Evolutionary conservation across 2,113 vertebrate genomes (phyloP).

Genomic region (Nyctibius bracteatus): DNA sequence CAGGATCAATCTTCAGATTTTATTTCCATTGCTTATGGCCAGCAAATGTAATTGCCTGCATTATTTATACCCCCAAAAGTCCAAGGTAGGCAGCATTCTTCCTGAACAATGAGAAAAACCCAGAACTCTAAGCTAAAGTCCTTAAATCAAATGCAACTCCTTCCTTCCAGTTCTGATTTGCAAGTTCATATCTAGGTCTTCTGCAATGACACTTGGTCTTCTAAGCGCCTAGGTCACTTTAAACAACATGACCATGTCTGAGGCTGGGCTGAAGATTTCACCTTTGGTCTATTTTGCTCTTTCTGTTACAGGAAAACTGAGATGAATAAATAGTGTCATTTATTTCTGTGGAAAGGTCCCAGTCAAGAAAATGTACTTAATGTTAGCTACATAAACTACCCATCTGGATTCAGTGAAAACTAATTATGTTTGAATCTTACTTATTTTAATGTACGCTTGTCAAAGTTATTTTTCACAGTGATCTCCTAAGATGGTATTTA

Average conservation of each 20-base stretch:
- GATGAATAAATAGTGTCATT: neutral
- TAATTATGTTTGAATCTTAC: neutral
- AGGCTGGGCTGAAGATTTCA: neutral
- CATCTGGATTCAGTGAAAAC: neutral
- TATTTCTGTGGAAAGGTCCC: neutral
- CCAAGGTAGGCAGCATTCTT: neutral
- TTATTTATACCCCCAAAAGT: neutral
- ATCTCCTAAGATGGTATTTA: neutral
- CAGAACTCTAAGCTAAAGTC: neutral
- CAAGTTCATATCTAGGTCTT: neutral
- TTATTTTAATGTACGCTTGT: neutral
- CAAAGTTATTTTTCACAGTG: neutral
- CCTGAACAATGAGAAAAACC: neutral
- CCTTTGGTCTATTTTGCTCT: neutral
- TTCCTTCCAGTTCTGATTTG: neutral
- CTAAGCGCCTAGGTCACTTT: neutral
- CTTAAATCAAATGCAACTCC: neutral
- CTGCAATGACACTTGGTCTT: neutral
- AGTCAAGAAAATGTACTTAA: neutral
- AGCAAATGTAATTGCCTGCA: neutral
- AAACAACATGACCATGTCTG: neutral
- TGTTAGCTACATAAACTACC: neutral
- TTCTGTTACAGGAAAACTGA: neutral
- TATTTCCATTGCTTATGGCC: neutral
- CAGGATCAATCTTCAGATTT: neutral